phyloP scores from a whole-genome alignment of 1,140 invertebrate genomes.

The Zaprionus inermis region DNA sequence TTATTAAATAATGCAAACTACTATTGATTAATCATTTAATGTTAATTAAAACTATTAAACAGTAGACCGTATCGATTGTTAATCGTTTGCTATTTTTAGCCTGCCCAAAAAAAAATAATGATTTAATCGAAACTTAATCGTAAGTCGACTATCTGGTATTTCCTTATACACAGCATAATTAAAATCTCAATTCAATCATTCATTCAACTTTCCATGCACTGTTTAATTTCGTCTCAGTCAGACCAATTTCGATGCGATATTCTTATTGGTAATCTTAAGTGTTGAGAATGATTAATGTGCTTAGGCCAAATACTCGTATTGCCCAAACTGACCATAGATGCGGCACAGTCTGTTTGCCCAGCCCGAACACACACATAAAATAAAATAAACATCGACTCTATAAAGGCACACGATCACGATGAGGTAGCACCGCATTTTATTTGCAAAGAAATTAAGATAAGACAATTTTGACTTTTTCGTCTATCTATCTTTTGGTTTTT shows the following conservation, averaged over 20 bases:
- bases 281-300: conserved; percentile 42
- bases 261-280: conserved; percentile 3
- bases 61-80: neutral
- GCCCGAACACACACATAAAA: conserved; percentile 15
- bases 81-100: neutral
- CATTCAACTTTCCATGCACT: conserved; percentile 3
- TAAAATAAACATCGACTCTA: conserved; percentile 2
- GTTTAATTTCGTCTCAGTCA: neutral
- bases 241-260: conserved; percentile 10
- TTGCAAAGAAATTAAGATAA: conserved; percentile 53
- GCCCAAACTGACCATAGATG: conserved; percentile 17
- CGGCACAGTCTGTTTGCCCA: conserved; percentile 29
- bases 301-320: conserved; percentile 4
- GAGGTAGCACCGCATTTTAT: conserved; percentile 33
- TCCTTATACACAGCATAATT: neutral
- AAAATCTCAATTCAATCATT: conserved; percentile 8
- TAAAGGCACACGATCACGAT: neutral
- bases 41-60: neutral
- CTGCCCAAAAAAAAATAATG: neutral
- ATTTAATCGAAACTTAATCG: neutral
- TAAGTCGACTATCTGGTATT: neutral
- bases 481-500: conserved; percentile 6
- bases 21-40: neutral
- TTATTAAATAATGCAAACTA: too few relatives aligned
- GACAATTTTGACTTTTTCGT: conserved; percentile 1